Evolutionary conservation across 1,140 invertebrate genomes (phyloP).

Genomic region (Camponotus pennsylvanicus): DNA sequence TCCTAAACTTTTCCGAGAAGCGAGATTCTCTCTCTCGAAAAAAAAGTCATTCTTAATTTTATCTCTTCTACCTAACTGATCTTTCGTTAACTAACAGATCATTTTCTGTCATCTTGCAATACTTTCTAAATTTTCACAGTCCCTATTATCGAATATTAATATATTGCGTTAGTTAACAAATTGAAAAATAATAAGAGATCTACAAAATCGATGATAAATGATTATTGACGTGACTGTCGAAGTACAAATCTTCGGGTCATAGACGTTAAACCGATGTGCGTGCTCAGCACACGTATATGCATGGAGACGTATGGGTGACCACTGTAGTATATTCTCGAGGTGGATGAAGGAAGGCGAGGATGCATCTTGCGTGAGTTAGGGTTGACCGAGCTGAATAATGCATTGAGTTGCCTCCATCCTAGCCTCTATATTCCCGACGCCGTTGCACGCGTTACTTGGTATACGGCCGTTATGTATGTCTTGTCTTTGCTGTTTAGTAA

Average conservation of each 20-base stretch:
- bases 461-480: slow-evolving; percentile 69
- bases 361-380: slow-evolving; percentile 84
- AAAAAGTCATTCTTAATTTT: slow-evolving; percentile 49
- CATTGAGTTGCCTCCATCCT: slow-evolving; percentile 76
- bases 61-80: slow-evolving; percentile 12
- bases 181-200: neutral
- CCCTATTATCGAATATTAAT: no score
- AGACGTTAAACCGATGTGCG: slow-evolving; percentile 29
- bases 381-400: slow-evolving; percentile 83
- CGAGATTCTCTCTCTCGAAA: slow-evolving; percentile 9
- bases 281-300: slow-evolving; percentile 7
- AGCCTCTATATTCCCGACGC: slow-evolving; percentile 76
- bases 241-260: slow-evolving; percentile 68
- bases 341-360: slow-evolving; percentile 70
- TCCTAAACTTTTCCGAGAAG: slow-evolving; percentile 74
- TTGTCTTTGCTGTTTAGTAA: slow-evolving; percentile 82
- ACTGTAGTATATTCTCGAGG: slow-evolving; percentile 66
- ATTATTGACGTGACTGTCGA: neutral
- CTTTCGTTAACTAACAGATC: neutral
- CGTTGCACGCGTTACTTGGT: slow-evolving; percentile 62
- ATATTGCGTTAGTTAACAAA: neutral
- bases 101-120: neutral
- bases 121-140: neutral
- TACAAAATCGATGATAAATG: neutral
- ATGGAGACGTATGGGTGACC: slow-evolving; percentile 51